Evolutionary conservation across 2,888 invertebrate genomes (phyloP).

Genomic region (Micoletzkya japonica): DNA sequence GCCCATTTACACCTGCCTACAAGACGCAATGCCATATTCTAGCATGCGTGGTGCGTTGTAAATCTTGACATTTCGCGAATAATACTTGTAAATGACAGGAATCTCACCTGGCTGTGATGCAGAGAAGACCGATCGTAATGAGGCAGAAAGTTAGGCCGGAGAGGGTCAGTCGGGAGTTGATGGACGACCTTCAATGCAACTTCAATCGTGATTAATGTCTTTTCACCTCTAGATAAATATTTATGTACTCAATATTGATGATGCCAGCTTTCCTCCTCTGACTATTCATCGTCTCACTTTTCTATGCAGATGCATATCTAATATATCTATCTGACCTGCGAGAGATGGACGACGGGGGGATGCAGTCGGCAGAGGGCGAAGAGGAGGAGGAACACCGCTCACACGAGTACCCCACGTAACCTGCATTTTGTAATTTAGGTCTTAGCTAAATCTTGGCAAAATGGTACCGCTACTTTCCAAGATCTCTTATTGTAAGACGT

Average conservation of each 20-base stretch:
- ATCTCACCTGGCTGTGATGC: slow-evolving; percentile 41
- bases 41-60: too few species aligned
- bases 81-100: too few species aligned
- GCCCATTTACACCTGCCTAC: too few species aligned
- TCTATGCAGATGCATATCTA: too few species aligned
- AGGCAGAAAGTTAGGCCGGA: slow-evolving; percentile 52
- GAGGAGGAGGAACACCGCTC: slow-evolving; percentile 4
- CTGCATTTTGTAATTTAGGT: neutral
- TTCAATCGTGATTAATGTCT: neutral
- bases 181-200: slow-evolving; percentile 6
- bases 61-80: too few species aligned
- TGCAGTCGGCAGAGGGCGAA: neutral
- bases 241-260: too few species aligned
- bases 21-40: too few species aligned
- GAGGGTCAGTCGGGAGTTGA: slow-evolving; percentile 48
- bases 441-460: neutral
- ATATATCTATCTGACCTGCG: too few species aligned
- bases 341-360: neutral
- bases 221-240: too few species aligned
- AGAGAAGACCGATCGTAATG: slow-evolving; percentile 48
- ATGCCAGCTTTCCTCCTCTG: too few species aligned
- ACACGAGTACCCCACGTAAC: neutral
- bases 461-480: neutral
- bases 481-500: neutral
- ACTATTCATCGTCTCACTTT: too few species aligned